Base-by-base conservation (phyloP, 2,888 invertebrate species). In the Pterostichus madidus region DNA sequence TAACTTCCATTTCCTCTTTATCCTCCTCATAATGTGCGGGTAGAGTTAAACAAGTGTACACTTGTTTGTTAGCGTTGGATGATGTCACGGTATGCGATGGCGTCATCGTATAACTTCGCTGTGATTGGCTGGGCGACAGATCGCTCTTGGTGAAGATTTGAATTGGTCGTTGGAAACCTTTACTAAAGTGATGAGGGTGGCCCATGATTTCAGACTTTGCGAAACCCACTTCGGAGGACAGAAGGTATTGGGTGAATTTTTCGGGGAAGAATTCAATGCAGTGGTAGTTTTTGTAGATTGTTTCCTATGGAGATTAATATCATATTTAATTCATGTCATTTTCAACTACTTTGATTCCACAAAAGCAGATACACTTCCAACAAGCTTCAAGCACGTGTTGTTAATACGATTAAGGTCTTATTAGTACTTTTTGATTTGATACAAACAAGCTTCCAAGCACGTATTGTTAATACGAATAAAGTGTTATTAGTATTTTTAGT, bases 191-290 rank as follows among this genome's bases (percentile, higher is more conserved):
- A 86, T 94, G 93, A 1, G 93, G 92, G 83, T 94, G 94, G 35
- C 96, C 97, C 59, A 98, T 91, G 1, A 96, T 94, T 88, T 96
- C 96, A 88, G 96, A 96, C 88, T 96, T 96, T 87, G 94, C 95
- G 91, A 98, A 99, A 4, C 98, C 98, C 61, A 99, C 96, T 88
- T 97, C 97, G 0, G 95, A 93, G 24, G 96, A 96, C 3, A 99
- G 92, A 49, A 99, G 92, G 90, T 96, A 99, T 87, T 98, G 97
- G 76, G 96, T 95, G 89, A 99, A 99, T 88, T 96, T 95, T 86
- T 97, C 95, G 6, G 99, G 99, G 86, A 95, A 95, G 88, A 99
- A 93, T 88, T 96, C 94, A 85, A 98, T 97, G 78, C 92, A 92
- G 87, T 95, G 94, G 91, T 95, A 98, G 89, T 96, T 97, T 87